Percentiles rank a stretch among this genome's conserved stretches.
Evolutionary conservation across 2,797 vertebrate genomes (phyloP).

Genomic region (Protonibea diacanthus): DNA sequence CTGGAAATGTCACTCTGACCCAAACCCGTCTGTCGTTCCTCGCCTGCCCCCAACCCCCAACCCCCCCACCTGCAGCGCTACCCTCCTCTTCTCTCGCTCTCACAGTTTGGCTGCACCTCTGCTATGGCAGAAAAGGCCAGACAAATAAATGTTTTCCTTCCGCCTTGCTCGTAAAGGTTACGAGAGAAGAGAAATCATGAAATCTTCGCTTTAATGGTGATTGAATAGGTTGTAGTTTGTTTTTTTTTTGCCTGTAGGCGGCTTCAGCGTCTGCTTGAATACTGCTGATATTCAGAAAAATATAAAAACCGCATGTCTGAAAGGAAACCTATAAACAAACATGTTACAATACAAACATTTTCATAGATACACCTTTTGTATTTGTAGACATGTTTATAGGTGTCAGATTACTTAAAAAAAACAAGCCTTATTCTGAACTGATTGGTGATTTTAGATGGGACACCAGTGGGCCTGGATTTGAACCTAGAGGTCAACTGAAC

Average conservation of each 20-base stretch:
- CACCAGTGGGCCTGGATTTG: no score
- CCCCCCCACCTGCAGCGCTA: neutral
- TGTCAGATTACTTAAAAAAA: neutral
- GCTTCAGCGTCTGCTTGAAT: neutral
- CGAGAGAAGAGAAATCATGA: constrained; percentile 21
- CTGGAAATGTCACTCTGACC: constrained; percentile 66
- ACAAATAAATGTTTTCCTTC: constrained; percentile 32
- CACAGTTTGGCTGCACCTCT: constrained; percentile 20
- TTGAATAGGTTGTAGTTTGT: constrained; percentile 8
- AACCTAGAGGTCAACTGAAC: no score
- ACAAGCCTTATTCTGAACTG: neutral
- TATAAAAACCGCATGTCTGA: neutral
- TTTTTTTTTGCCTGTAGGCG: constrained; percentile 2
- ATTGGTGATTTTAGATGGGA: neutral
- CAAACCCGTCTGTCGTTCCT: constrained; percentile 33
- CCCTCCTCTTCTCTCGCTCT: constrained; percentile 11
- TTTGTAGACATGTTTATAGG: neutral
- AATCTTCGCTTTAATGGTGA: constrained; percentile 21
- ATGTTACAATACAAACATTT: neutral
- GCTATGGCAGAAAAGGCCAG: constrained; percentile 31
- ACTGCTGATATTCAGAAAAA: constrained; percentile 7
- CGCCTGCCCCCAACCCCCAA: neutral
- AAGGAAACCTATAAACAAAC: constrained; percentile 7
- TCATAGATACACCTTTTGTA: neutral
- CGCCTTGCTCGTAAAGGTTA: constrained; percentile 11